Evolutionary conservation across 2,888 invertebrate species (phyloP).

Genomic region (Rhagonycha lutea): DNA sequence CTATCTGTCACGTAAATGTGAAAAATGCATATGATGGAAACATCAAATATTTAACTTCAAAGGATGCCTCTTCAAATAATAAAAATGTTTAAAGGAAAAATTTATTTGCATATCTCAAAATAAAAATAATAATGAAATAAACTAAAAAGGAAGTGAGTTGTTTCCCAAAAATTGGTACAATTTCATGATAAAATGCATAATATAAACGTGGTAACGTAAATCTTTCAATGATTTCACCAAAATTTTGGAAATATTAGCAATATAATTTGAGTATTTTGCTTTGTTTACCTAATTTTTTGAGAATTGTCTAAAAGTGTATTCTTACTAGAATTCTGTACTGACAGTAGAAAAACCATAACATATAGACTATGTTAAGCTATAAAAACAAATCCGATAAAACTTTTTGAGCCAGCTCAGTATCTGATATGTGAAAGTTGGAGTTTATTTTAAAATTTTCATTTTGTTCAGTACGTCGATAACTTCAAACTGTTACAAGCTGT

Average conservation of each 20-base stretch:
- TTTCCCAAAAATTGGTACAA: no score
- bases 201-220: no score
- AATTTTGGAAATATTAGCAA: no score
- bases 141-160: background rate
- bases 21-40: background rate
- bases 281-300: background rate
- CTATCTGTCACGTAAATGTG: background rate
- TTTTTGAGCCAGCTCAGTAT: background rate
- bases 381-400: background rate
- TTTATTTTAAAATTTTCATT: background rate
- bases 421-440: background rate
- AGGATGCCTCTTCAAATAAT: background rate
- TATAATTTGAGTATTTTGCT: background rate
- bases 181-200: no score
- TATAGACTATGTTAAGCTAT: background rate
- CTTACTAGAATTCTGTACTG: background rate
- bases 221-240: no score
- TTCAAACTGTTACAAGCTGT: background rate
- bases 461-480: background rate
- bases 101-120: background rate
- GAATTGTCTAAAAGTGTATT: background rate
- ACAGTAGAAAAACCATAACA: background rate
- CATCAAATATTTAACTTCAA: background rate
- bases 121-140: background rate
- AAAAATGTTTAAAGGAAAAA: background rate